These are phyloP conservation scores for Siphonodentalium dalli DNA, from an alignment of 2,888 invertebrate species.

Conservation along the genomic window DNA sequence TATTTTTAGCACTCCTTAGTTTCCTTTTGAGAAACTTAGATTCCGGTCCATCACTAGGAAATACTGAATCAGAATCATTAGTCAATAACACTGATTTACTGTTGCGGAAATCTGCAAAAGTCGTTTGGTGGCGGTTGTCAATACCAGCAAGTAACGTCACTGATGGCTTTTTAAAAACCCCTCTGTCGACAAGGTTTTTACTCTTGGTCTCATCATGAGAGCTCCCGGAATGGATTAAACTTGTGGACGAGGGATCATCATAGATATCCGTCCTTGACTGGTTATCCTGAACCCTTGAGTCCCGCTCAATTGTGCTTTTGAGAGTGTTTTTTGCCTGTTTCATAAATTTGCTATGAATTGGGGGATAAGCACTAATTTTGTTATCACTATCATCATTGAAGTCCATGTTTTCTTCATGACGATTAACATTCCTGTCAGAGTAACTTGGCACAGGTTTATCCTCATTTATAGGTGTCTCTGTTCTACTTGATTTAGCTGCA, in stretches of 20 bases:
- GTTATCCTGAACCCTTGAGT: neutral
- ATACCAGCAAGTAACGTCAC: conserved; percentile 2
- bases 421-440: no score
- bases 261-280: neutral
- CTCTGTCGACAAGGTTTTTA: conserved; percentile 7
- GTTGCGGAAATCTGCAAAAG: conserved; percentile 47
- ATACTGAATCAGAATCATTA: no score
- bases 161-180: no score
- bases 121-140: conserved; percentile 37
- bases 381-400: conserved; percentile 31
- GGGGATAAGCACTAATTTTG: conserved; percentile 18
- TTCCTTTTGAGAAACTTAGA: no score
- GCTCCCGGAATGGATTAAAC: neutral
- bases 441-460: no score
- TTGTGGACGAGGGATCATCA: neutral
- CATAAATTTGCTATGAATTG: conserved; percentile 46
- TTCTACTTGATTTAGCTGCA: no score
- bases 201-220: conserved; percentile 3
- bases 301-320: conserved; percentile 35
- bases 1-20: no score
- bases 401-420: conserved; percentile 44
- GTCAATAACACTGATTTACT: no score
- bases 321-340: conserved; percentile 51
- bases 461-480: no score
- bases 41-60: no score